A percentile compares a stretch with the other conserved stretches of the same genome.
Conservation (phyloP, 2,797 vertebrate genomes). For the Xenops minutus region DNA sequence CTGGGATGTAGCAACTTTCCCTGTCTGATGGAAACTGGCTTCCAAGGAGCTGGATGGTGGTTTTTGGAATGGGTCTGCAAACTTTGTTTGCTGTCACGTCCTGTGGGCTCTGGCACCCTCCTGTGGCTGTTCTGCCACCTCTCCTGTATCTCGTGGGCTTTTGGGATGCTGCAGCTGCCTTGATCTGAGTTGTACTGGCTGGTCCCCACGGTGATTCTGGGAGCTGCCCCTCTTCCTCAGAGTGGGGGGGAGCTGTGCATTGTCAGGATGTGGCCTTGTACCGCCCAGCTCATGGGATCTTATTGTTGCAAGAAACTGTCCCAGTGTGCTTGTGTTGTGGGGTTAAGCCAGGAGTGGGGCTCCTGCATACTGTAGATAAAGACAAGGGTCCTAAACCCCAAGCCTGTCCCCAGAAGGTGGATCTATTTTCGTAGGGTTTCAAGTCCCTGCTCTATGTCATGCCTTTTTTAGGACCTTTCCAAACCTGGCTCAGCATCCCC, state of each 20-base stretch:
- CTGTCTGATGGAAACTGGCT: background rate
- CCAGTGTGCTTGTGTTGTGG: background rate
- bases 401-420: background rate
- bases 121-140: conserved; percentile 44
- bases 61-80: background rate
- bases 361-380: background rate
- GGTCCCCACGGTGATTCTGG: background rate
- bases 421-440: background rate
- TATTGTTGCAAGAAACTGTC: background rate
- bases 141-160: background rate
- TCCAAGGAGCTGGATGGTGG: background rate
- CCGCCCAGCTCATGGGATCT: background rate
- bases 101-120: conserved; percentile 62
- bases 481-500: background rate
- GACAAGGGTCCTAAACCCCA: background rate
- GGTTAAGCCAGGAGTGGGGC: background rate
- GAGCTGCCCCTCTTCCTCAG: background rate
- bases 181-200: background rate
- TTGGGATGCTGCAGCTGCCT: background rate
- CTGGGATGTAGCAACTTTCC: background rate
- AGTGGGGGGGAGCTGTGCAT: background rate
- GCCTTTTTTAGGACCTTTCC: background rate
- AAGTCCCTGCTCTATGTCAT: background rate
- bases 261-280: background rate
- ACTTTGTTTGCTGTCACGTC: background rate